Percentiles rank a stretch among this genome's conserved stretches.
These are phyloP conservation scores for Lophotis ruficrista DNA, from an alignment of 2,113 vertebrate genomes.

Conservation along the genomic window DNA sequence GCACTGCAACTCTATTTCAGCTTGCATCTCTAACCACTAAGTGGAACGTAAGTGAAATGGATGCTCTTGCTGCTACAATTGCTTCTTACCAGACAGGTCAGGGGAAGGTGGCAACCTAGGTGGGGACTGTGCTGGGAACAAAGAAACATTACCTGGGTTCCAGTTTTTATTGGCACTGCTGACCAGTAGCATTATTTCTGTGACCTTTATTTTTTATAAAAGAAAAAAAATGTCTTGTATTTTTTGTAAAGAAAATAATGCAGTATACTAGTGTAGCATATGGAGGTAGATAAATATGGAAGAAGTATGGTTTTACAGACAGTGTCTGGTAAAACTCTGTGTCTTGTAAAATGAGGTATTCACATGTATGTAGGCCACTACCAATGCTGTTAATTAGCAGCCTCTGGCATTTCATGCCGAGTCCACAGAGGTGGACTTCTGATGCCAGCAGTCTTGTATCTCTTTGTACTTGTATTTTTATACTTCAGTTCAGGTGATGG, in stretches of 20 bases:
- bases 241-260: neutral
- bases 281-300: neutral
- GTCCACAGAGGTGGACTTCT: neutral
- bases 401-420: neutral
- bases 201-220: neutral
- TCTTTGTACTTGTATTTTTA: neutral
- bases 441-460: neutral
- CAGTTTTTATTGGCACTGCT: neutral
- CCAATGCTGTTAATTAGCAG: neutral
- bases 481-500: neutral
- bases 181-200: neutral
- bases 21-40: neutral
- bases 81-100: neutral
- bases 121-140: neutral
- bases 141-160: neutral
- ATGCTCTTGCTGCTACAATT: neutral
- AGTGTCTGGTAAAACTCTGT: neutral
- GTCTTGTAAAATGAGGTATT: neutral
- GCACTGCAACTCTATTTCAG: neutral
- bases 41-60: neutral
- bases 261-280: accelerated
- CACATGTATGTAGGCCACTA: neutral
- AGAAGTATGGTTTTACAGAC: neutral
- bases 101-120: neutral
- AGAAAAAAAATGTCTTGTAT: neutral